A percentile compares a stretch with the other conserved stretches of the same genome.
Conservation (phyloP, 1,140 invertebrate genomes). For the Papilio aristodemus region DNA sequence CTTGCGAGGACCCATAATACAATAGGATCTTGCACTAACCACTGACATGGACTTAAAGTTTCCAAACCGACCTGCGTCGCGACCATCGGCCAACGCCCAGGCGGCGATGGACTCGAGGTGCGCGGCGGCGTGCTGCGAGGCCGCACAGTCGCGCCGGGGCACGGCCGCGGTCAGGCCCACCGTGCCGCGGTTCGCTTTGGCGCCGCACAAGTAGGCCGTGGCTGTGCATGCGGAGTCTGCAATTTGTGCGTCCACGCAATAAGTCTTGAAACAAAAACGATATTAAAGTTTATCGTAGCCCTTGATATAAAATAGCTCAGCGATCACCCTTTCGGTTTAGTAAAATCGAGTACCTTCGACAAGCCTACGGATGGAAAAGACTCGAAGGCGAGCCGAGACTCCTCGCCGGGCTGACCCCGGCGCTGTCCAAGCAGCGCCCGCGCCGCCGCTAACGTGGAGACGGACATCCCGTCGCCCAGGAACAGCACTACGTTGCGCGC, state of each 20-base stretch:
- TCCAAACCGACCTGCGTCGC: conserved; percentile 81
- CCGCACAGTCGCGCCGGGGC: conserved; percentile 79
- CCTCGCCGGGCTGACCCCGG: conserved; percentile 81
- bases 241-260: conserved; percentile 86
- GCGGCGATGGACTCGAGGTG: conserved; percentile 83
- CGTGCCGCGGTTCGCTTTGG: conserved; percentile 88
- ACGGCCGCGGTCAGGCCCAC: conserved; percentile 85
- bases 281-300: neutral
- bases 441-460: conserved; percentile 84
- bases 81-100: conserved; percentile 85
- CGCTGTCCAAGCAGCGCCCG: conserved; percentile 83
- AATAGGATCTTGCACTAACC: too few species aligned
- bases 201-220: conserved; percentile 89
- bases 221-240: conserved; percentile 88
- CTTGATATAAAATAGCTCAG: too few species aligned
- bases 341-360: conserved; percentile 82
- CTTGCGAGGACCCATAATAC: too few species aligned
- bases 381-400: conserved; percentile 85
- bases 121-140: conserved; percentile 72
- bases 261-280: conserved; percentile 81
- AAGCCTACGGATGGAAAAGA: conserved; percentile 85
- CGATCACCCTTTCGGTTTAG: neutral
- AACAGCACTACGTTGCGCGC: conserved; percentile 87
- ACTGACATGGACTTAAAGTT: too few species aligned
- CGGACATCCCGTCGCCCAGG: conserved; percentile 87